Conservation (phyloP, 1,140 invertebrate genomes). For the Heliconius hewitsoni region DNA sequence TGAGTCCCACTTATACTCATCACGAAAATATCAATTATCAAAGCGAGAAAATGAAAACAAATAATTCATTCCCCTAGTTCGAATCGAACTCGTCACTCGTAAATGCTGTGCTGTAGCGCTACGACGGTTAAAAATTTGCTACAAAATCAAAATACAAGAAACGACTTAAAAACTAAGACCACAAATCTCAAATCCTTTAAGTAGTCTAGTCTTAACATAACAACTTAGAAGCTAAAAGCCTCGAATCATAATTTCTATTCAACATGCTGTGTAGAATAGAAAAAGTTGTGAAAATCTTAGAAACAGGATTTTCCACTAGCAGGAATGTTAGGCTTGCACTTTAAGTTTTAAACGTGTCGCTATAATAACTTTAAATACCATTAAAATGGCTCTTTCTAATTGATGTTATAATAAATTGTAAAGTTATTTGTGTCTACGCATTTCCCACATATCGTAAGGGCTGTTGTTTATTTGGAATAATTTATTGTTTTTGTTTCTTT, state of each 20-base stretch:
- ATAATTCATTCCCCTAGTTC: too few species aligned
- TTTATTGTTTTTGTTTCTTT: too few species aligned
- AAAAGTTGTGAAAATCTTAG: conserved; percentile 8
- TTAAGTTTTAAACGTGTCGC: conserved; percentile 13
- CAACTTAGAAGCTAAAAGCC: conserved; percentile 1
- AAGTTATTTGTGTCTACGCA: background rate
- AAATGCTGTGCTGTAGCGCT: too few species aligned
- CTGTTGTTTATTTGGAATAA: too few species aligned
- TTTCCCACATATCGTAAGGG: background rate
- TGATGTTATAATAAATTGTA: background rate
- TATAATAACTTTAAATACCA: background rate
- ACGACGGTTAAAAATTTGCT: background rate
- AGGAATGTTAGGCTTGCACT: conserved; percentile 1
- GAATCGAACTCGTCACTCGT: too few species aligned
- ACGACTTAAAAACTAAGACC: background rate
- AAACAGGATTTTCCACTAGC: background rate
- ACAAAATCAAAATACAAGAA: background rate
- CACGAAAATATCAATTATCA: too few species aligned
- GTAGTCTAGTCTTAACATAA: conserved; percentile 14
- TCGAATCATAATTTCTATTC: background rate
- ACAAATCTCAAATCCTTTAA: background rate
- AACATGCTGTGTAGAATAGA: conserved; percentile 1
- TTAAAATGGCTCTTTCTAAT: conserved; percentile 20
- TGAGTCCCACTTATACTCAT: too few species aligned
- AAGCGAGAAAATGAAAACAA: too few species aligned